Evolutionary conservation across 2,113 vertebrate species (phyloP).

Genomic region (Theristicus caerulescens): DNA sequence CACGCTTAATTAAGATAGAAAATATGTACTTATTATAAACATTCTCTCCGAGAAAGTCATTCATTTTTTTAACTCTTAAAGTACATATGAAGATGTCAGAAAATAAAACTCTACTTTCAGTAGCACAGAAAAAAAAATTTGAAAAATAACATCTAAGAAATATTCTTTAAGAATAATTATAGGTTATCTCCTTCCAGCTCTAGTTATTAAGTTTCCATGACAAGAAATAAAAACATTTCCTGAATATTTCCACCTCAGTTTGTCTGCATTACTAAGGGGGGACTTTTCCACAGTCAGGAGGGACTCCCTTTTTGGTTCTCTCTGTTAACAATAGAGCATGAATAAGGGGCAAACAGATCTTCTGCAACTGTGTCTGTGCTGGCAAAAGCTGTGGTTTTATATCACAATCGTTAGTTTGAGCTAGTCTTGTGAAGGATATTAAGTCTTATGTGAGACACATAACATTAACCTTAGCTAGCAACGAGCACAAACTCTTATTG

Average conservation of each 20-base stretch:
- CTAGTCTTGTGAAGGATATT: neutral
- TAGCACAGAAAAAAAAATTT: conserved; percentile 7
- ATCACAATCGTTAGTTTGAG: neutral
- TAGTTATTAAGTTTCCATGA: conserved; percentile 1
- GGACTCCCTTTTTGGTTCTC: neutral
- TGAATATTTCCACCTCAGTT: neutral
- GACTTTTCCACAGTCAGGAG: neutral
- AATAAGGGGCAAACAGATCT: neutral
- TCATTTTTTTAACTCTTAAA: conserved; percentile 8
- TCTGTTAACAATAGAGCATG: neutral
- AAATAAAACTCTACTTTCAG: conserved; percentile 26
- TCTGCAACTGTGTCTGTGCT: neutral
- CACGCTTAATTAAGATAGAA: conserved; percentile 57
- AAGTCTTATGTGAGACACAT: neutral
- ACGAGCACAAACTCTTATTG: neutral
- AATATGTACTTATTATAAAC: conserved; percentile 17
- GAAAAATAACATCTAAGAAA: conserved; percentile 25
- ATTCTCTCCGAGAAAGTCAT: conserved; percentile 1
- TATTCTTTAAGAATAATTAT: conserved; percentile 16
- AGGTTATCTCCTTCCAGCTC: neutral
- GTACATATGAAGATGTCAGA: conserved; percentile 32
- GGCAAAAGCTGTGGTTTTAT: neutral
- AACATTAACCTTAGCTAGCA: neutral
- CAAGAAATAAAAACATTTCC: conserved; percentile 8
- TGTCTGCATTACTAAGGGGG: neutral